Evolutionary conservation across 1,140 invertebrate species (phyloP), one percentile per base, ranked within the genome.

Genomic region (Ceratosolen fusciceps): DNA sequence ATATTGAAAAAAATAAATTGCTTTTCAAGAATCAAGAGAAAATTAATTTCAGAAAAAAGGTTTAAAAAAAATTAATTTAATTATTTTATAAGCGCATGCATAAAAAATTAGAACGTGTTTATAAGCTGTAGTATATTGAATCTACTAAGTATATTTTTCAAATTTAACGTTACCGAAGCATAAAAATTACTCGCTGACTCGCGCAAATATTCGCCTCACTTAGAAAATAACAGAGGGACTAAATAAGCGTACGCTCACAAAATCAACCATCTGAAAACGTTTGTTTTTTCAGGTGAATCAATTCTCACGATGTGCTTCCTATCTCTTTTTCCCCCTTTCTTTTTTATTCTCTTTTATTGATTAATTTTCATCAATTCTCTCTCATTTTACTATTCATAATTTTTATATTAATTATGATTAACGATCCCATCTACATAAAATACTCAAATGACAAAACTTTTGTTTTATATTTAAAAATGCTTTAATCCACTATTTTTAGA

Each of bases 271-370:
- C 86, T 86, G 87, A 86, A 87, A 88, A 88, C 83, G 83, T 83
- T 85, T 88, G 87, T 88, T 88, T 83, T 88, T 88, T 87, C 87
- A 88, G 86, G 86, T 87, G 86, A 86, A 81, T 80, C 77, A 83
- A 80, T 83, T 87, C 85, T 84, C 85, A 85, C 85, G 83, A 83
- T 73, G 24, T 7, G 16, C n/a, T 76, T 39, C 7, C 31, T 67
- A 4, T 67, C 21, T 16, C 10, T 49, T 14, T 67, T 60, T 14
- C 52, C 58, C 67, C n/a, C 37, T 60, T 52, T 71, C 60, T 31
- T 16, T n/a, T n/a, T n/a, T n/a, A n/a, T n/a, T n/a, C n/a, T n/a
- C n/a, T n/a, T n/a, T n/a, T n/a, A n/a, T n/a, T n/a, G n/a, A n/a
- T n/a, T n/a, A n/a, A n/a, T n/a, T n/a, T n/a, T n/a, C n/a, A n/a